Conservation (phyloP, 2,113 vertebrate genomes). For the Engystomops pustulosus region DNA sequence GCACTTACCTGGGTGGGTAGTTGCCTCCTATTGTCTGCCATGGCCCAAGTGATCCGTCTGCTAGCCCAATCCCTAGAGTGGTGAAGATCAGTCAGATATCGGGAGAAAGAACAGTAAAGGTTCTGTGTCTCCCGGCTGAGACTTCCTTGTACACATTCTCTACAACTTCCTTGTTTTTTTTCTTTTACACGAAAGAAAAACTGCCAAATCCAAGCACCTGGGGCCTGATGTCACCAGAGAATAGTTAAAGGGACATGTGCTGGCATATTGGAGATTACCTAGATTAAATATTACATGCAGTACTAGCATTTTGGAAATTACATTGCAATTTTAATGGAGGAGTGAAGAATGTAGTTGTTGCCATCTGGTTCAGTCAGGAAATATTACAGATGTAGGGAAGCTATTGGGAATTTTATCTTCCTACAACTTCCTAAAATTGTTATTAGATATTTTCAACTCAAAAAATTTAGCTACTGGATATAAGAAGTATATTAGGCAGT, state of each 20-base stretch:
- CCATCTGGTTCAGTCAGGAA: no score
- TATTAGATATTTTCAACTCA: no score
- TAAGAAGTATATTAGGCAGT: no score
- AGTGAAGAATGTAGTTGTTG: no score
- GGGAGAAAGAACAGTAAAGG: neutral
- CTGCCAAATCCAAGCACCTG: neutral
- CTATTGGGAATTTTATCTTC: no score
- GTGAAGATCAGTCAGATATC: neutral
- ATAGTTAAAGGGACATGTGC: neutral
- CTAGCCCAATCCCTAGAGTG: neutral
- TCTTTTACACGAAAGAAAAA: neutral
- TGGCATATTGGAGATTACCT: no score
- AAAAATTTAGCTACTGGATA: no score
- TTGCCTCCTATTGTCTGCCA: neutral
- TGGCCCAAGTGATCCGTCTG: neutral
- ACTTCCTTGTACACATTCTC: neutral
- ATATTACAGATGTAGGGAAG: no score
- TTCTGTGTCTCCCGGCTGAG: neutral
- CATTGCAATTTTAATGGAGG: no score
- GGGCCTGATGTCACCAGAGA: neutral
- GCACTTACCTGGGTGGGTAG: neutral
- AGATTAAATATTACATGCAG: no score
- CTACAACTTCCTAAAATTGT: no score
- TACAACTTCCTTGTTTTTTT: neutral
- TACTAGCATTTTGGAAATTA: no score